Evolutionary conservation across 2,113 vertebrate species (phyloP).

Genomic region (Barnardius zonarius): DNA sequence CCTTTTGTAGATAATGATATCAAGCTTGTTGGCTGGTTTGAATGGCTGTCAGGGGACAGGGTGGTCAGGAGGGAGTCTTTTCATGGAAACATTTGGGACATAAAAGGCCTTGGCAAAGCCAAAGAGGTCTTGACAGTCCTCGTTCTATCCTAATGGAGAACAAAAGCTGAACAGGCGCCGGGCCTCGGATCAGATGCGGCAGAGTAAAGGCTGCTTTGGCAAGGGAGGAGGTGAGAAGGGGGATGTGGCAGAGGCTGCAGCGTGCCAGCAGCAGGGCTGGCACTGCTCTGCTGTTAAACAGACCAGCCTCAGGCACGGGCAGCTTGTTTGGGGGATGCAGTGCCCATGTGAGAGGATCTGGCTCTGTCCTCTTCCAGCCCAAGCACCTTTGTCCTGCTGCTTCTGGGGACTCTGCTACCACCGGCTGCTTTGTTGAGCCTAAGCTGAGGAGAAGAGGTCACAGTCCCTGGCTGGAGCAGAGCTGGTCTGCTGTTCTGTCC

Average conservation of each 20-base stretch:
- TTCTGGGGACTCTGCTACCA: background rate
- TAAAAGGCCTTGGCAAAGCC: conserved; percentile 53
- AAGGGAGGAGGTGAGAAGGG: background rate
- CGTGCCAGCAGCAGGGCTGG: conserved; percentile 21
- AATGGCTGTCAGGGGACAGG: conserved; percentile 46
- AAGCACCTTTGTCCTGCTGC: rapidly evolving
- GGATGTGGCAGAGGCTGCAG: background rate
- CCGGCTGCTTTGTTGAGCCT: background rate
- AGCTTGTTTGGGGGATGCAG: background rate
- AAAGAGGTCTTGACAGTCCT: conserved; percentile 29
- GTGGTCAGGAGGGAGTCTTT: conserved; percentile 39
- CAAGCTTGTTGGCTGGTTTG: conserved; percentile 58
- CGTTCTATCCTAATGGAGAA: background rate
- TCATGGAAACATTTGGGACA: conserved; percentile 57
- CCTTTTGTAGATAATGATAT: conserved; percentile 67
- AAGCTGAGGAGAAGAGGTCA: background rate
- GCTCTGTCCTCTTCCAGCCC: background rate
- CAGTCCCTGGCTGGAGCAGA: background rate
- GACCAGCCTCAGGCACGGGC: background rate
- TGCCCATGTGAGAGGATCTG: background rate
- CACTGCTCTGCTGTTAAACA: background rate
- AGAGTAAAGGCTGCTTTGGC: background rate
- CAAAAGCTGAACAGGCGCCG: background rate
- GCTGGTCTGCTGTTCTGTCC: background rate
- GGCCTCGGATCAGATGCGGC: background rate